Conservation (phyloP, 92 coral and sea anemone species). For the Parazoanthus atlanticus region DNA sequence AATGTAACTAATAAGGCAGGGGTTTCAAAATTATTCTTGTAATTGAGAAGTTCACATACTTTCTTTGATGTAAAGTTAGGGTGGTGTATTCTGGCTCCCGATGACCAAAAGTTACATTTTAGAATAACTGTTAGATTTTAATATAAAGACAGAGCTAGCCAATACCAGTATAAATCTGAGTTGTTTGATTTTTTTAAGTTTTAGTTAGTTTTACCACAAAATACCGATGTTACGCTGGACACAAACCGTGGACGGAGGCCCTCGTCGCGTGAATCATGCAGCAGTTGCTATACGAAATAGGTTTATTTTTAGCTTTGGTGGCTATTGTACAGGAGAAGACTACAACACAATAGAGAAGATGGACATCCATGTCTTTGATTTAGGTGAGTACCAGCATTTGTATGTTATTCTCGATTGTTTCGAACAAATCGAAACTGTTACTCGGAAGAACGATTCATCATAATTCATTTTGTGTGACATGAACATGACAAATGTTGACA, state of each 20-base stretch:
- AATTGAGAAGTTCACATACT: no score
- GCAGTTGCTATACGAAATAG: slow-evolving; percentile 86
- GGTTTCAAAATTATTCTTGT: no score
- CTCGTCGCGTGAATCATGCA: slow-evolving; percentile 95
- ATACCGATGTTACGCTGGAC: slow-evolving; percentile 76
- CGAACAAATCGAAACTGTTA: background rate
- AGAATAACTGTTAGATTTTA: background rate
- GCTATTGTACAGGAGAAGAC: slow-evolving; percentile 97
- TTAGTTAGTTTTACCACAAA: background rate
- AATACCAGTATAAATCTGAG: background rate
- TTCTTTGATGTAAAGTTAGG: no score
- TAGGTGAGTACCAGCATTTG: slow-evolving; percentile 60
- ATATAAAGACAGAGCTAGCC: background rate
- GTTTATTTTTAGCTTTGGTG: slow-evolving; percentile 93
- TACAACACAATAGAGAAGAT: slow-evolving; percentile 81
- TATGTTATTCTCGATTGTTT: background rate
- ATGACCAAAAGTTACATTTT: background rate
- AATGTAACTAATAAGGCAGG: no score
- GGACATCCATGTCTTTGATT: slow-evolving; percentile 91
- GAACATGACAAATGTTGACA: background rate
- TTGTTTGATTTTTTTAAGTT: background rate
- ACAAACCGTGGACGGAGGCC: slow-evolving; percentile 89
- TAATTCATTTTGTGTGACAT: background rate
- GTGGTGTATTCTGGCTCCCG: no score
- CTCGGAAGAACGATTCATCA: background rate